These are phyloP conservation scores for Octodon degus DNA, from an alignment of 2,113 vertebrate species.

Conservation along the genomic window DNA sequence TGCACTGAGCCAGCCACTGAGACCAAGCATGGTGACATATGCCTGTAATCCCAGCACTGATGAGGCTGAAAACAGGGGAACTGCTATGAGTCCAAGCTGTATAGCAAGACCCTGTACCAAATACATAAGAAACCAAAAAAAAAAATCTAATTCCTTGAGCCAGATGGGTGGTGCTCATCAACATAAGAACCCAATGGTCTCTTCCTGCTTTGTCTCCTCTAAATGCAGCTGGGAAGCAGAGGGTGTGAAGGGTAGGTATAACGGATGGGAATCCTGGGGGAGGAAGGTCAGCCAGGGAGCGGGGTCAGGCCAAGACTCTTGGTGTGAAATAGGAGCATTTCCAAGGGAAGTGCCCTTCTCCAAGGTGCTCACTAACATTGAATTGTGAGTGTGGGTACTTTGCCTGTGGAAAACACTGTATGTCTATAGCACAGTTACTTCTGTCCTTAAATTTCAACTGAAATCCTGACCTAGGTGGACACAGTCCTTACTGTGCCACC, in stretches of 20 bases:
- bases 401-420: conserved; percentile 9
- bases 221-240: not conserved
- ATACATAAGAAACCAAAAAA: too few species aligned
- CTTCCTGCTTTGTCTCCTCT: not conserved
- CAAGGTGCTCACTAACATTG: conserved; percentile 46
- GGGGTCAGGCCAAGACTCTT: conserved; percentile 27
- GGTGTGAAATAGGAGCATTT: conserved; percentile 64
- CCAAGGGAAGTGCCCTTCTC: conserved; percentile 66
- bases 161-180: not conserved
- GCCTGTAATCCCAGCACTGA: too few species aligned
- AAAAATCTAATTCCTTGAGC: conserved; percentile 9
- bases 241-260: not conserved
- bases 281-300: conserved; percentile 45
- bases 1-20: too few species aligned
- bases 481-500: not conserved
- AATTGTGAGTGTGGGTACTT: conserved; percentile 43
- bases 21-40: too few species aligned
- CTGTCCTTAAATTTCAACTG: not conserved
- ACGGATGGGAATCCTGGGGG: not conserved
- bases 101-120: too few species aligned
- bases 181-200: not conserved
- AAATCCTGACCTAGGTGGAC: not conserved
- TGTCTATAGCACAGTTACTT: not conserved
- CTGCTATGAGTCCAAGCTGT: too few species aligned
- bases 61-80: too few species aligned